phyloP scores from a whole-genome alignment of 2,113 vertebrate genomes.

The Litocranius walleri region DNA sequence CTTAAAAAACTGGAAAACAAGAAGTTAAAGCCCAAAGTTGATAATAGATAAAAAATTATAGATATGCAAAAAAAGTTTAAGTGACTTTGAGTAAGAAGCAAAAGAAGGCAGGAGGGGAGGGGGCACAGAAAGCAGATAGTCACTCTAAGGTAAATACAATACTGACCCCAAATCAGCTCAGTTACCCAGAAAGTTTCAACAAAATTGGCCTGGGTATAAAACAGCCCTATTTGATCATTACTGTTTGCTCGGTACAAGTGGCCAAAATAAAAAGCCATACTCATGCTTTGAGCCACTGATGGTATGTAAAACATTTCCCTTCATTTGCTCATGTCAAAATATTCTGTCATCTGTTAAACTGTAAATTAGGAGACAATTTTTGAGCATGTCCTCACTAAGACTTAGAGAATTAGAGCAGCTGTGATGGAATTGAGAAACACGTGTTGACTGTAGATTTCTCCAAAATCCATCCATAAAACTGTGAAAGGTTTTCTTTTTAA shows the following conservation, averaged over 20 bases:
- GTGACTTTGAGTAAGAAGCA: not conserved
- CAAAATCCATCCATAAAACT: constrained; percentile 27
- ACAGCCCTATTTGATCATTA: not conserved
- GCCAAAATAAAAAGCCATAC: constrained; percentile 13
- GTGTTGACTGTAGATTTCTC: constrained; percentile 47
- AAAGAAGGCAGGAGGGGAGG: not conserved
- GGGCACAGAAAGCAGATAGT: not conserved
- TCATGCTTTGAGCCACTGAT: not conserved
- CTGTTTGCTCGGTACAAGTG: not conserved
- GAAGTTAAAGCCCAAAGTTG: not conserved
- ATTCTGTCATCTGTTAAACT: constrained; percentile 52
- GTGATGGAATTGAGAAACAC: constrained; percentile 12
- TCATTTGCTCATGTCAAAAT: constrained; percentile 48
- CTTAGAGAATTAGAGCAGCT: constrained; percentile 25
- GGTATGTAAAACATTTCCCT: constrained; percentile 32
- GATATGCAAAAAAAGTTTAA: not conserved
- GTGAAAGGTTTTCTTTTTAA: constrained; percentile 63
- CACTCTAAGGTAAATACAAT: not conserved
- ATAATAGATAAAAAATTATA: not conserved
- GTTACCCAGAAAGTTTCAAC: not conserved
- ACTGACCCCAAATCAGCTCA: not conserved
- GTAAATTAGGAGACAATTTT: constrained; percentile 57
- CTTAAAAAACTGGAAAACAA: not conserved
- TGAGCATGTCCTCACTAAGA: constrained; percentile 10
- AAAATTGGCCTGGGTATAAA: not conserved